Base-by-base conservation (phyloP, 2,888 invertebrate genomes). In the Iphiclides podalirius region DNA sequence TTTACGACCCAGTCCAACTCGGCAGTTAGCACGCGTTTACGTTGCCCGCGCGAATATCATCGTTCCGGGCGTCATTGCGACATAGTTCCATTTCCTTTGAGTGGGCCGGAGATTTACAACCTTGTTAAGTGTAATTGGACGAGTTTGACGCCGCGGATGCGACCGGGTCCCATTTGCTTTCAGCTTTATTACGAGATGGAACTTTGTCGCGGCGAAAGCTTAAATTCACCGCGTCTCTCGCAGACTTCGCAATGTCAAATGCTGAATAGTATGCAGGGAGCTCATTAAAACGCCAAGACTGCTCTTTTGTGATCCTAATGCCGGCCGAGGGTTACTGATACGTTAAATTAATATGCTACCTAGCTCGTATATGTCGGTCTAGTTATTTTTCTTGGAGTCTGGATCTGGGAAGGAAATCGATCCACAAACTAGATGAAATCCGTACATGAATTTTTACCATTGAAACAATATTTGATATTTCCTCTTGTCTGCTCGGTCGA, bases 51-150 rank as follows among this genome's bases (percentile, higher is more conserved):
- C 40, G 40, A 40, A 40, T 34, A 44, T 50, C 44, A 44, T 36
- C 50, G 35, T 40, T 40, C 35, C 35, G 14, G 14, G 34, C 6
- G 39, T 35, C 40, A 59, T 57, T 59, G 54, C 53, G 60, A 68
- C 64, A 69, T 50, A 62, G 69, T 70, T 61, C 64, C 56, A 63
- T 63, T 63, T 62, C 57, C 59, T 61, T 52, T 52, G 66, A 60
- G 49, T 47, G 52, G 50, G 47, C 53, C 52, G 49, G 54, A 58
- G 63, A 63, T 60, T 61, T 60, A 63, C 56, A 63, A 57, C 63
- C 58, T 62, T 63, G 61, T 60, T 53, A 59, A 57, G 40, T 48
- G 60, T 66, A 61, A 60, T 61, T 61, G 48, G 52, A 62, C 59
- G 58, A 60, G 57, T 60, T 51, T 52, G 54, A 52, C 50, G 37